Conservation (phyloP, 2,888 invertebrate genomes). For the Fragum whitleyi region DNA sequence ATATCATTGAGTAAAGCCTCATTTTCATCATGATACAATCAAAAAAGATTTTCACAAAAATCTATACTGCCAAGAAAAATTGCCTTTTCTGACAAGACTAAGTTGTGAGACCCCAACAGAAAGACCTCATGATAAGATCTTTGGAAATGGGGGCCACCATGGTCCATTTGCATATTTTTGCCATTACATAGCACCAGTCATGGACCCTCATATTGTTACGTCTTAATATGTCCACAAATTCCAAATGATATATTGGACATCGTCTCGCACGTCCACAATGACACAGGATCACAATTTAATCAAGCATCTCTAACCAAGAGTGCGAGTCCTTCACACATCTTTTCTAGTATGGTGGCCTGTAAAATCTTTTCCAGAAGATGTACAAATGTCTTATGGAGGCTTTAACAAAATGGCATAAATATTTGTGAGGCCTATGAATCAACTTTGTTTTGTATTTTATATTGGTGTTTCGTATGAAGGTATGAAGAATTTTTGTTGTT, state of each 20-base stretch:
- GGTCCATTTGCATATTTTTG: slow-evolving; percentile 34
- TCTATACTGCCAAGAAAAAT: too few species aligned
- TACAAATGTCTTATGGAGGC: too few species aligned
- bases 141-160: slow-evolving; percentile 33
- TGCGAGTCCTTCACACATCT: neutral
- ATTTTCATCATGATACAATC: too few species aligned
- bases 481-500: too few species aligned
- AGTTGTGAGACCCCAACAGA: neutral
- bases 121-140: neutral
- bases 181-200: slow-evolving; percentile 20
- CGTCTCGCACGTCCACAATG: neutral
- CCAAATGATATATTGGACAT: slow-evolving; percentile 19
- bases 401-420: too few species aligned
- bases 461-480: too few species aligned
- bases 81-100: too few species aligned
- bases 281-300: slow-evolving; percentile 25
- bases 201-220: slow-evolving; percentile 28
- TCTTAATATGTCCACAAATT: slow-evolving; percentile 14
- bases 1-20: slow-evolving; percentile 39
- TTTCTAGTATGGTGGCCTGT: neutral
- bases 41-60: too few species aligned
- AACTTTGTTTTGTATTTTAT: too few species aligned
- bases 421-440: too few species aligned
- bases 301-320: slow-evolving; percentile 8
- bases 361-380: neutral